phyloP scores from a whole-genome alignment of 2,113 vertebrate species.

The Rutilus rutilus region DNA sequence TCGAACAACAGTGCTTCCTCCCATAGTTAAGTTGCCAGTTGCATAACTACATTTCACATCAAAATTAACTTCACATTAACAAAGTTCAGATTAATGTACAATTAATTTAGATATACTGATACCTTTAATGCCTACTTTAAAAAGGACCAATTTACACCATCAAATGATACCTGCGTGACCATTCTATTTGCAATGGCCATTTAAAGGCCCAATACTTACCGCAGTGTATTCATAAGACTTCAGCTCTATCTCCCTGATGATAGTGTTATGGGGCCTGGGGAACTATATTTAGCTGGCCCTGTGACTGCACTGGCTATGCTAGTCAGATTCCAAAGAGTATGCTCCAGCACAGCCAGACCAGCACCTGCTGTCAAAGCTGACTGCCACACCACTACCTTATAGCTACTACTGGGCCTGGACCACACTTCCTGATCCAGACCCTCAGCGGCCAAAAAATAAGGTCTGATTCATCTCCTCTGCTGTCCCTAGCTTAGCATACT shows the following conservation, averaged over 20 bases:
- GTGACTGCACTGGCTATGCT: conserved; percentile 64
- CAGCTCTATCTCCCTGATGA: conserved; percentile 55
- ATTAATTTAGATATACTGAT: background rate
- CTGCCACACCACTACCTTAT: conserved; percentile 56
- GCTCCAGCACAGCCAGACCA: conserved; percentile 62
- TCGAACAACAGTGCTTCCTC: background rate
- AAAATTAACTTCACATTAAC: background rate
- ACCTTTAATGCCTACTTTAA: background rate
- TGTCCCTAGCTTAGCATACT: background rate
- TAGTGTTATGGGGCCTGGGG: conserved; percentile 54
- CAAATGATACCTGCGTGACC: background rate
- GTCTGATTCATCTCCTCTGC: conserved; percentile 50
- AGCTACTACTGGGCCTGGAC: conserved; percentile 48
- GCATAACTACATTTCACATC: background rate
- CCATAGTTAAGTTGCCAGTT: background rate
- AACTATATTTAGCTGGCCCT: conserved; percentile 75
- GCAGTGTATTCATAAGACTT: conserved; percentile 26
- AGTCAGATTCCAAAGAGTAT: conserved; percentile 64
- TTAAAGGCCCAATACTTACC: conserved; percentile 32
- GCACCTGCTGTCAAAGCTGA: conserved; percentile 74
- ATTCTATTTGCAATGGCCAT: conserved; percentile 36
- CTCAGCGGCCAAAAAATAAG: conserved; percentile 45
- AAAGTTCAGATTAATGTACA: background rate
- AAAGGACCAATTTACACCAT: background rate
- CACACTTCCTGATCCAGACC: conserved; percentile 38